Percentiles rank a stretch among this genome's conserved stretches.
Conservation (phyloP, 2,797 vertebrate species). For the Sphaeramia orbicularis region DNA sequence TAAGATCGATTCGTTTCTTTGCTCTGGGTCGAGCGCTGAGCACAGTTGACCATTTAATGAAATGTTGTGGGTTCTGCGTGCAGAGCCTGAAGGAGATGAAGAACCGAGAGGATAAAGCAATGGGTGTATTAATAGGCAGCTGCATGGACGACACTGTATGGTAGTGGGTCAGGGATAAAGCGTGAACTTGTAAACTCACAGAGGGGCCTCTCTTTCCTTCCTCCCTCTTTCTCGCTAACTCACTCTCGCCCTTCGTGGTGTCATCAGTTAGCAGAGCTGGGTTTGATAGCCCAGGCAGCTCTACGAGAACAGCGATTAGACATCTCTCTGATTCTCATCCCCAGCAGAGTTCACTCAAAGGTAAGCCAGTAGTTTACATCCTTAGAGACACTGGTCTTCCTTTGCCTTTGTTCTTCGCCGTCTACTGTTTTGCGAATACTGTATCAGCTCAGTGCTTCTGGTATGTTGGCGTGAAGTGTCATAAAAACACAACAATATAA, state of each 20-base stretch:
- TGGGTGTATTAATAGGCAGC: slow-evolving; percentile 83
- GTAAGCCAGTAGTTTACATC: slow-evolving; percentile 79
- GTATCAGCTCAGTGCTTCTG: slow-evolving; percentile 36
- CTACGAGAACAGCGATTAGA: slow-evolving; percentile 77
- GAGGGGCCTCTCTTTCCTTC: slow-evolving; percentile 74
- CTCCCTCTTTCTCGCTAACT: slow-evolving; percentile 58
- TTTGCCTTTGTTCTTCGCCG: slow-evolving; percentile 71
- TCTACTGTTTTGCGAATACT: slow-evolving; percentile 62
- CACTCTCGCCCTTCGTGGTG: slow-evolving; percentile 72
- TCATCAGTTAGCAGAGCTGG: slow-evolving; percentile 77
- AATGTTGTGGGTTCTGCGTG: slow-evolving; percentile 60
- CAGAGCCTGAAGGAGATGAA: slow-evolving; percentile 63
- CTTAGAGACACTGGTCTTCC: slow-evolving; percentile 64
- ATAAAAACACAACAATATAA: slow-evolving; percentile 29
- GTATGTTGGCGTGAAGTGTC: slow-evolving; percentile 41
- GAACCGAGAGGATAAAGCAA: slow-evolving; percentile 74
- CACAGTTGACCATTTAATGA: slow-evolving; percentile 79
- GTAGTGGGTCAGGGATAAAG: slow-evolving; percentile 87
- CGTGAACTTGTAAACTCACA: slow-evolving; percentile 89
- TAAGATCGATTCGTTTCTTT: slow-evolving; percentile 77
- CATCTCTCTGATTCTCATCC: slow-evolving; percentile 82
- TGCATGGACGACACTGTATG: slow-evolving; percentile 78
- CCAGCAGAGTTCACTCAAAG: slow-evolving; percentile 85
- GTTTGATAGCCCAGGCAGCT: slow-evolving; percentile 71
- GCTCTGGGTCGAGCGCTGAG: slow-evolving; percentile 63